Evolutionary conservation across 2,888 invertebrate species (phyloP).

Genomic region (Andrena marginata): DNA sequence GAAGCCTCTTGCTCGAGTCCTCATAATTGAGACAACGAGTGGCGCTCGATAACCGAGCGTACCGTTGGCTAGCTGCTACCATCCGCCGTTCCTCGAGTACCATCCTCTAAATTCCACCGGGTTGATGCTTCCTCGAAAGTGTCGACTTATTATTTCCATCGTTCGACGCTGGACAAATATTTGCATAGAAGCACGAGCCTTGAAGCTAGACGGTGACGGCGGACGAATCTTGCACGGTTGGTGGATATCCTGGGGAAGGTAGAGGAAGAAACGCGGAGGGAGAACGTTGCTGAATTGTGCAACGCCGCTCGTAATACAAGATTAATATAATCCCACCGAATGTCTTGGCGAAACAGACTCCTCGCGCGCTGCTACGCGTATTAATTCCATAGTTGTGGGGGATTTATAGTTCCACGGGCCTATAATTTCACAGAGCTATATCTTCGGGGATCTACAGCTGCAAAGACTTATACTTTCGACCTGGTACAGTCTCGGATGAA

Average conservation of each 20-base stretch:
- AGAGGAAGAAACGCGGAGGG: not conserved
- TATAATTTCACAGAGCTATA: not conserved
- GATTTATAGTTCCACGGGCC: not conserved
- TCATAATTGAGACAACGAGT: constrained; percentile 67
- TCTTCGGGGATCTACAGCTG: not conserved
- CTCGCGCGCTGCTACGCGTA: not conserved
- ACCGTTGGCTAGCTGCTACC: constrained; percentile 46
- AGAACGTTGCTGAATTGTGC: constrained; percentile 1
- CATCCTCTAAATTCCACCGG: constrained; percentile 42
- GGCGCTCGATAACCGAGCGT: constrained; percentile 63
- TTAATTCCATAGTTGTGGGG: not conserved
- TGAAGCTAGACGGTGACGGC: not conserved
- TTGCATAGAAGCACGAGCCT: constrained; percentile 70
- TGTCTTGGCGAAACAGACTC: not conserved
- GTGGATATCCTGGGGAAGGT: constrained; percentile 18
- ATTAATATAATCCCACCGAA: constrained; percentile 20
- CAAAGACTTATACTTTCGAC: not conserved
- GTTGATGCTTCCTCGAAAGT: constrained; percentile 23
- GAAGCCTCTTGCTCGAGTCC: constrained; percentile 60
- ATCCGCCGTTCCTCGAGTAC: constrained; percentile 17
- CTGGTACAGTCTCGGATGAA: not conserved
- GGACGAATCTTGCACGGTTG: constrained; percentile 13
- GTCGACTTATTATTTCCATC: constrained; percentile 78
- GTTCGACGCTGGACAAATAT: constrained; percentile 76
- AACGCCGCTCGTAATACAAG: constrained; percentile 9